Evolutionary conservation across 2,113 vertebrate species (phyloP), one percentile per base, ranked within the genome.

Genomic region (Pelusios castaneus): DNA sequence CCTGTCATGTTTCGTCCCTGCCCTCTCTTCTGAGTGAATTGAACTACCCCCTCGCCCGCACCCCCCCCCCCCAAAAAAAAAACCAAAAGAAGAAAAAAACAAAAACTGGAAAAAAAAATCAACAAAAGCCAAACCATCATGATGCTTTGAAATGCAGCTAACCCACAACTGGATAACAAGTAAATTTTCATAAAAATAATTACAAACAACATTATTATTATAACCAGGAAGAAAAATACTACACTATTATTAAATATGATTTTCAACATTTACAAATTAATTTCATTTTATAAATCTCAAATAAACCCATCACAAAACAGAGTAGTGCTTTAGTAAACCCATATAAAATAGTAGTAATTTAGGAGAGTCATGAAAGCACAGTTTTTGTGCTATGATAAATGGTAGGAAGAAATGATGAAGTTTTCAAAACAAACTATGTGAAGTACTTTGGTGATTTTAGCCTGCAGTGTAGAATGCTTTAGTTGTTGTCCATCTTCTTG

Each of bases 1-100:
- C 98, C 96, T 98, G 97, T 97, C 97, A 98, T 54, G 79, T 92
- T 56, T 85, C 81, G 91, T 63, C 88, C 88, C 79, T 95, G 94
- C 58, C 94, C 85, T 60, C 90, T 89, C 94, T 10, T 75, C 90
- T 73, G 75, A 93, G 81, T 29, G 60, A 94, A 97, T 0, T 93
- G 90, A 97, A 85, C 79, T 75, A 89, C n/a, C n/a, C n/a, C n/a
- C n/a, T n/a, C n/a, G n/a, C n/a, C n/a, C n/a, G n/a, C n/a, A n/a
- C n/a, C n/a, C n/a, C n/a, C n/a, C n/a, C n/a, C n/a, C n/a, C n/a
- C n/a, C n/a, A 8, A 56, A 63, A 90, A 87, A n/a, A 49, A 75
- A 45, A 73, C 84, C 34, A 90, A 55, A 78, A 24, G 16, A 13
- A 7, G 21, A 24, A 1, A 17, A 8, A 22, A 16, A 47, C 47